phyloP scores from a whole-genome alignment of 1,140 invertebrate species.

The Popillia japonica region DNA sequence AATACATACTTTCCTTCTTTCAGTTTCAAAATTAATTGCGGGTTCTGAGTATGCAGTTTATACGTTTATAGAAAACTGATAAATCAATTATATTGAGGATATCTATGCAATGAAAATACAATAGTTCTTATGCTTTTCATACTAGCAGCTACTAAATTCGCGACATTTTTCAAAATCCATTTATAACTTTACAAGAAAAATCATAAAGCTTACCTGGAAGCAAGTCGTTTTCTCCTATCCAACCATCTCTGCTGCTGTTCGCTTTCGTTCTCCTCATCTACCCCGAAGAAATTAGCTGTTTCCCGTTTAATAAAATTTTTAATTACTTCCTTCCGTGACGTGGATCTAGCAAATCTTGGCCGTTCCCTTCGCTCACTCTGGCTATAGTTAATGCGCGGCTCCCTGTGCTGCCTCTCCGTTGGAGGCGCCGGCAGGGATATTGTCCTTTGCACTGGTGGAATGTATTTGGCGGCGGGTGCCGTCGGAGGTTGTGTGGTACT shows the following conservation, averaged over 20 bases:
- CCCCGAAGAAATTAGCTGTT: slow-evolving; percentile 81
- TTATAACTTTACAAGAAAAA: neutral
- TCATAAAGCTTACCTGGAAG: slow-evolving; percentile 65
- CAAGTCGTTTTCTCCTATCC: slow-evolving; percentile 76
- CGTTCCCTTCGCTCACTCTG: slow-evolving; percentile 56
- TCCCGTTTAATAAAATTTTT: slow-evolving; percentile 76
- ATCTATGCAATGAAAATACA: too few relatives aligned
- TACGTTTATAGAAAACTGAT: too few relatives aligned
- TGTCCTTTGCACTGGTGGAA: slow-evolving; percentile 52
- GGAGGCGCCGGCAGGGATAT: slow-evolving; percentile 60
- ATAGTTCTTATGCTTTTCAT: neutral
- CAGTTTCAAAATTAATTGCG: too few relatives aligned
- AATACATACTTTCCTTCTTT: too few relatives aligned
- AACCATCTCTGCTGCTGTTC: slow-evolving; percentile 76
- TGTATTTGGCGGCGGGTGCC: slow-evolving; percentile 42
- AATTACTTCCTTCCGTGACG: slow-evolving; percentile 60
- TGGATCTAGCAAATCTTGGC: slow-evolving; percentile 57
- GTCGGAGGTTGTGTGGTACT: slow-evolving; percentile 43
- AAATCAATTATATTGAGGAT: too few relatives aligned
- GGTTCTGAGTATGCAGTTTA: too few relatives aligned
- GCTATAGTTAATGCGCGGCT: slow-evolving; percentile 50
- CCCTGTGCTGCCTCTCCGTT: slow-evolving; percentile 55
- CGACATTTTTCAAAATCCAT: neutral
- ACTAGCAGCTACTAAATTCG: neutral
- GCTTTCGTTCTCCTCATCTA: slow-evolving; percentile 76